Evolutionary conservation across 2,113 vertebrate genomes (phyloP).

Genomic region (Petrocephalus zakoni): DNA sequence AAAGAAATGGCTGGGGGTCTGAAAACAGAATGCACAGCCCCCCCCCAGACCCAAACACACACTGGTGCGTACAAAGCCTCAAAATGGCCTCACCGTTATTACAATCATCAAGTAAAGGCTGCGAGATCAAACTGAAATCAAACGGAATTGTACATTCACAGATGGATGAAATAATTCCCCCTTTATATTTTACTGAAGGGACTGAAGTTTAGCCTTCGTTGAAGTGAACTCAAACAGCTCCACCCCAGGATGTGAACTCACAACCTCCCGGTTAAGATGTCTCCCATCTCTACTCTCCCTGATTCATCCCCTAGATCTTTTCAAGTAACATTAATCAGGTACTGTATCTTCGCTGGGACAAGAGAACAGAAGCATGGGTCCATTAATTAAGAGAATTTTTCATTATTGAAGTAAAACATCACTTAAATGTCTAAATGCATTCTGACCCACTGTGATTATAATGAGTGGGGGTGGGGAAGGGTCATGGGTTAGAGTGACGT

Average conservation of each 20-base stretch:
- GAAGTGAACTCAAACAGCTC: background rate
- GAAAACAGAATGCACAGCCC: background rate
- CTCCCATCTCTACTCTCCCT: background rate
- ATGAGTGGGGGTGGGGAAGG: background rate
- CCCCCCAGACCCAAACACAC: background rate
- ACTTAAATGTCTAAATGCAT: background rate
- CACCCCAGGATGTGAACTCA: background rate
- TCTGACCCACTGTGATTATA: background rate
- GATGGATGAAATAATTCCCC: background rate
- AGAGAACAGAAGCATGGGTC: background rate
- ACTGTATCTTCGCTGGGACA: background rate
- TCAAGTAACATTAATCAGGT: background rate
- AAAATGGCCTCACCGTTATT: background rate
- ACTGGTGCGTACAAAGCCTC: background rate
- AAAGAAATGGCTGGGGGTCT: background rate
- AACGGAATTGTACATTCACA: background rate
- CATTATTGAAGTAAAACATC: background rate
- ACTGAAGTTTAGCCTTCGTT: background rate
- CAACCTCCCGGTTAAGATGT: background rate
- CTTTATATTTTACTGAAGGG: background rate
- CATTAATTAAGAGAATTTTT: background rate
- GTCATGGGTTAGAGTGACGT: background rate
- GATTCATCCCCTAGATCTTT: background rate
- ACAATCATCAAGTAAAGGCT: background rate
- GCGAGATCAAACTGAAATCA: background rate